These are phyloP conservation scores for Xiphorhynchus erythropygius DNA, from an alignment of 2,797 vertebrate genomes.

Conservation along the genomic window DNA sequence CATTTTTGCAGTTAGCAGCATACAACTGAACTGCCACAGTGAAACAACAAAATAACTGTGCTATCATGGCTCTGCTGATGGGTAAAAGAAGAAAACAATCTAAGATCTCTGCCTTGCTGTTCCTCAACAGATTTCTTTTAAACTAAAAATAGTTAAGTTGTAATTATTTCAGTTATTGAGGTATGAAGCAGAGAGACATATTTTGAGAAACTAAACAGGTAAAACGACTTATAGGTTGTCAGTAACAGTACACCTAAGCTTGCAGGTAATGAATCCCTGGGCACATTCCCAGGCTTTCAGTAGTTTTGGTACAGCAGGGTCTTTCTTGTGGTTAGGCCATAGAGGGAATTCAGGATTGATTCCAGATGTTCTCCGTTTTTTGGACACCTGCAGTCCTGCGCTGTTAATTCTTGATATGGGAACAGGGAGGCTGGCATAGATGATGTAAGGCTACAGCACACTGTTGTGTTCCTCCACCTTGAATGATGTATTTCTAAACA, in stretches of 20 bases:
- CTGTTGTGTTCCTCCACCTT: neutral
- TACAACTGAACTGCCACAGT: neutral
- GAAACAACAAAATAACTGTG: neutral
- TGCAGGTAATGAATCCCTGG: neutral
- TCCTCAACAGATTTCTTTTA: neutral
- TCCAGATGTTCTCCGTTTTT: neutral
- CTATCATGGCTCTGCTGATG: neutral
- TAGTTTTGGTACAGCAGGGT: neutral
- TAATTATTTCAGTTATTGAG: neutral
- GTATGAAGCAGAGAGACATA: neutral
- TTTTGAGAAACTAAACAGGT: conserved; percentile 4
- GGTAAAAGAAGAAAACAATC: conserved; percentile 8
- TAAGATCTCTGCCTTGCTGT: neutral
- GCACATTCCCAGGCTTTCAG: neutral
- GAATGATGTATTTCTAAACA: neutral
- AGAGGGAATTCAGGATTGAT: neutral
- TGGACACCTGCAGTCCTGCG: neutral
- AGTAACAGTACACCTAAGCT: neutral
- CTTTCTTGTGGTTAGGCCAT: neutral
- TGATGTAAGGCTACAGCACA: neutral
- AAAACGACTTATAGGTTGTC: neutral
- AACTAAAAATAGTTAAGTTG: neutral
- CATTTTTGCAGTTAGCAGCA: neutral
- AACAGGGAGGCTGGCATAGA: neutral
- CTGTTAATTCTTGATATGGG: neutral